Evolutionary conservation across 2,113 vertebrate genomes (phyloP).

Genomic region (Corythaixoides concolor): DNA sequence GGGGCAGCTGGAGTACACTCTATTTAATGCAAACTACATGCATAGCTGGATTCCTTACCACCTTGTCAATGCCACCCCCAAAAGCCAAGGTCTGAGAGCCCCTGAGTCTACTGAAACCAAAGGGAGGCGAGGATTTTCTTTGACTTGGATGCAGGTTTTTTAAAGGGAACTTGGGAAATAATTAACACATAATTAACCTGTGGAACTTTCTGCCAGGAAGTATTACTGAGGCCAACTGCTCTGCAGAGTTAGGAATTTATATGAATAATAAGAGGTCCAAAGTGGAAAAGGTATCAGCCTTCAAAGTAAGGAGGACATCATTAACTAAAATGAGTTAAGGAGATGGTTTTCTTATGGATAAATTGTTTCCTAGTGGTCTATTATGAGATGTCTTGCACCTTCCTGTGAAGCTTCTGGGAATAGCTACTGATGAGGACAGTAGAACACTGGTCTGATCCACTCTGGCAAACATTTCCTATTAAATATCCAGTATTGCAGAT

Average conservation of each 20-base stretch:
- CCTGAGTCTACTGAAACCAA: conserved; percentile 41
- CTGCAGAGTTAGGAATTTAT: conserved; percentile 60
- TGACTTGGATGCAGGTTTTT: conserved; percentile 51
- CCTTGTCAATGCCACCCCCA: conserved; percentile 61
- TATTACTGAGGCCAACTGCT: conserved; percentile 43
- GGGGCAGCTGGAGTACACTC: conserved; percentile 33
- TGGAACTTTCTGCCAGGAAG: conserved; percentile 62
- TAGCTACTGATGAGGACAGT: conserved; percentile 8
- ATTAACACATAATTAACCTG: conserved; percentile 71
- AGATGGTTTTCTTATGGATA: conserved; percentile 24
- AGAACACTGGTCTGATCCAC: background rate
- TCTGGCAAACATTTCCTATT: conserved; percentile 1
- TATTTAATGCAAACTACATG: conserved; percentile 31
- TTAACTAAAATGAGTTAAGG: conserved; percentile 11
- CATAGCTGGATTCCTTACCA: conserved; percentile 26
- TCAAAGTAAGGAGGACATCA: conserved; percentile 30
- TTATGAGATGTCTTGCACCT: background rate
- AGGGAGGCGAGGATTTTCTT: conserved; percentile 41
- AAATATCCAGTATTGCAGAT: background rate
- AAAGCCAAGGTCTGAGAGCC: conserved; percentile 35
- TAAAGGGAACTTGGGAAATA: conserved; percentile 65
- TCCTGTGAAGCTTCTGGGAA: background rate
- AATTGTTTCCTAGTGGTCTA: background rate
- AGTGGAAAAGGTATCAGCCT: conserved; percentile 46
- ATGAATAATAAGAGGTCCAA: conserved; percentile 32